Evolutionary conservation across 2,113 vertebrate species (phyloP), one percentile per base, ranked within the genome.

Genomic region (Ranitomeya variabilis): DNA sequence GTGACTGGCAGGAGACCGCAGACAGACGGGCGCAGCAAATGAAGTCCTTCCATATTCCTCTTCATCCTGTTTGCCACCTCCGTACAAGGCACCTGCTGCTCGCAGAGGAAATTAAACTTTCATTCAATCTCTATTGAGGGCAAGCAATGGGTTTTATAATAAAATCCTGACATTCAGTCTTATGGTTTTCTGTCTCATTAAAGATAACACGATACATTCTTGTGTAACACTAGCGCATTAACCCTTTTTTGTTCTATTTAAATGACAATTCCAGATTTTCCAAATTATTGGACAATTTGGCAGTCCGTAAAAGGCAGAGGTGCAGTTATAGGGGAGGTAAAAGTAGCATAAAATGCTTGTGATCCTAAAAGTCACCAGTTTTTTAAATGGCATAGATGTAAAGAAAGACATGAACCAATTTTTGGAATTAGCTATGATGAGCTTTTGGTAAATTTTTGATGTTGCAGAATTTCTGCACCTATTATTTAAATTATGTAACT

Each of bases 21-120:
- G 60, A 88, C 87, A 88, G 80, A 88, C 67, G 80, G 67, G 31
- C 66, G 62, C 31, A 88, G 45, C 64, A 67, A 81, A 64, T 76
- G 60, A 76, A 31, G 9, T 62, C 13, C 80, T 45, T 51, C 74
- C 51, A n/a, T 79, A 66, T 23, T 66, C 26, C 6, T 31, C 57
- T 62, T n/a, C 73, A 78, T 80, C 76, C 76, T 67, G 14, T 66
- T 87, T 62, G 37, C 76, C 74, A 23, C 85, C 85, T 80, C 59
- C 26, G 13, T 14, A 66, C 21, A 86, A 37, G 31, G 51, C 69
- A 86, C 85, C 74, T 86, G 85, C 85, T 86, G 74, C 71, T 62
- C 60, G 16, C 57, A 66, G 45, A 79, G 76, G 74, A 87, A 79
- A 87, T 67, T 67, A 79, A 79, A 87, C 76, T 86, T 76, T 60